Percentiles rank a stretch among this genome's conserved stretches.
Conservation (phyloP, 2,797 vertebrate species). For the Oreortyx pictus region DNA sequence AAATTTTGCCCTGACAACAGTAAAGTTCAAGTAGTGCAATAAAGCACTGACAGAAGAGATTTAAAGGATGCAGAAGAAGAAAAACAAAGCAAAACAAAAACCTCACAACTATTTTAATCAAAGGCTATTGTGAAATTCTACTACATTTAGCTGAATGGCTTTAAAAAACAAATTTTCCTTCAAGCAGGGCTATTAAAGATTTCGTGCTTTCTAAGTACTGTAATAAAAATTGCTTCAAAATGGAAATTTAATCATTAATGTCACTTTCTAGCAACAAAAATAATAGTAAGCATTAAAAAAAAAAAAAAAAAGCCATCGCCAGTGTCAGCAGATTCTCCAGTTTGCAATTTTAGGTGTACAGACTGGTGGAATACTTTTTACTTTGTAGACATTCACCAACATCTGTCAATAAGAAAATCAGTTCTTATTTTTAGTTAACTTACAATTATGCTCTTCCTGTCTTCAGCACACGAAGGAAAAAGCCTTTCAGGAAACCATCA, state of each 20-base stretch:
- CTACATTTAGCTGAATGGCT: not conserved
- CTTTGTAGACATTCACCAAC: not conserved
- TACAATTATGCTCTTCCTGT: slow-evolving; percentile 27
- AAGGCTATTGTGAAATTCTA: slow-evolving; percentile 38
- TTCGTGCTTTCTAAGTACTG: not conserved
- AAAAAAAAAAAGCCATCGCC: not conserved
- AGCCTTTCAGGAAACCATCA: slow-evolving; percentile 22
- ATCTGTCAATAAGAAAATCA: slow-evolving; percentile 32
- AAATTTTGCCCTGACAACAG: slow-evolving; percentile 11
- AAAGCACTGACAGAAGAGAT: slow-evolving; percentile 22
- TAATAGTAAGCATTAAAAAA: not conserved
- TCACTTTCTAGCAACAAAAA: not conserved
- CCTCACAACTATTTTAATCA: slow-evolving; percentile 20
- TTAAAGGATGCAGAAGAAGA: not conserved
- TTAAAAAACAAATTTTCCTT: slow-evolving; percentile 18
- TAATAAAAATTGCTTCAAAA: slow-evolving; percentile 43
- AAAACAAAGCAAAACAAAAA: not conserved
- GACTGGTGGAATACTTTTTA: not conserved
- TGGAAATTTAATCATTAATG: slow-evolving; percentile 6
- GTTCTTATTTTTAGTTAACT: slow-evolving; percentile 30
- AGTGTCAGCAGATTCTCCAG: slow-evolving; percentile 5
- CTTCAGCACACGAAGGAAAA: slow-evolving; percentile 2
- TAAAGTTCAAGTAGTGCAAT: slow-evolving; percentile 14
- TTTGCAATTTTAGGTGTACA: slow-evolving; percentile 9
- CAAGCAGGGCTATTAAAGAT: not conserved